A percentile compares a stretch with the other conserved stretches of the same genome.
Evolutionary conservation across 2,797 vertebrate species (phyloP).

Genomic region (Halcyon leucocephala): DNA sequence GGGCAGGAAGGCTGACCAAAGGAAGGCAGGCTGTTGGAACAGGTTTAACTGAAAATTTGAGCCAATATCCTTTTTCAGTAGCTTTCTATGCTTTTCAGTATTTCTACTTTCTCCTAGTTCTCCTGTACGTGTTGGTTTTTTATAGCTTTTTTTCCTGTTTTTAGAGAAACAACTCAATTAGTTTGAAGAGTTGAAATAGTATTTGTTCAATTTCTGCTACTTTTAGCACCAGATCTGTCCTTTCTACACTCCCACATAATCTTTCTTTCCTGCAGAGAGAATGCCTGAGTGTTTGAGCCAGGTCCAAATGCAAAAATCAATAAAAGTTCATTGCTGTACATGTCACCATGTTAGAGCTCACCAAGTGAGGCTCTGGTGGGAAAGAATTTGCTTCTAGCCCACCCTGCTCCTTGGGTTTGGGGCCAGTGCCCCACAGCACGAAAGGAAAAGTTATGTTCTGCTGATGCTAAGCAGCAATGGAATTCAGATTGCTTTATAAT

Average conservation of each 20-base stretch:
- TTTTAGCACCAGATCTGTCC: background rate
- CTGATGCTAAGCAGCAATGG: background rate
- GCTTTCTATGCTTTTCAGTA: background rate
- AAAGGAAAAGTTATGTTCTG: background rate
- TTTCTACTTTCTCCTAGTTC: background rate
- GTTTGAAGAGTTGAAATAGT: background rate
- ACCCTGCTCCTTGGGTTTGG: background rate
- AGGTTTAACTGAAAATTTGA: background rate
- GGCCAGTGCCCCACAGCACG: background rate
- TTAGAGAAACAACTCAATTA: background rate
- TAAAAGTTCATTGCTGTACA: constrained; percentile 19
- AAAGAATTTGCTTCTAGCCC: background rate
- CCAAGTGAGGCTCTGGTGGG: background rate
- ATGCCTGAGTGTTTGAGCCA: constrained; percentile 14
- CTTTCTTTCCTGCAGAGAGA: background rate
- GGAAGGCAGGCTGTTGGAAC: background rate
- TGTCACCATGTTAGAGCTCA: background rate
- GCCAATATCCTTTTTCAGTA: background rate
- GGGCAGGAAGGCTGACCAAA: background rate
- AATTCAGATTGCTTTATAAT: background rate
- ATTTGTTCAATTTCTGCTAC: background rate
- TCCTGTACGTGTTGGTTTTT: background rate
- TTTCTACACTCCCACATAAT: background rate
- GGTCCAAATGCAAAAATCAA: constrained; percentile 44
- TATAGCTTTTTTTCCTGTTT: background rate